Conservation (phyloP, 2,797 vertebrate species). For the Varecia variegata region DNA sequence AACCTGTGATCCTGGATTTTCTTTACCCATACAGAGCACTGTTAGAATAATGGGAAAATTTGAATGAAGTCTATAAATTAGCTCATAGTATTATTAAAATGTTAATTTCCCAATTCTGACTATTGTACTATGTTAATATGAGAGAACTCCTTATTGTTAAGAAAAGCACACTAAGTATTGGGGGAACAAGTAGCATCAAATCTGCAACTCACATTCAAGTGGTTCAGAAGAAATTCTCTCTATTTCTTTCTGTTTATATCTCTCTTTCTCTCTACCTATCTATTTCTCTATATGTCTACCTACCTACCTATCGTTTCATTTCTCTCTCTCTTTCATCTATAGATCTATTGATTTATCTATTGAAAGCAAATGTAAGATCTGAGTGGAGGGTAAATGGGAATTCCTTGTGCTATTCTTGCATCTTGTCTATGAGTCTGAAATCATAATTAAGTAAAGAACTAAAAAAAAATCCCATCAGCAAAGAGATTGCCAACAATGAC, state of each 20-base stretch:
- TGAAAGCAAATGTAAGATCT: neutral
- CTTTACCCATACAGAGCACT: neutral
- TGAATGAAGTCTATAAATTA: neutral
- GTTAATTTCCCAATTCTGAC: conserved; percentile 25
- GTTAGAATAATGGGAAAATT: neutral
- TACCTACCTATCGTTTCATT: neutral
- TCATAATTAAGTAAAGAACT: neutral
- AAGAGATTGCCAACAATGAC: neutral
- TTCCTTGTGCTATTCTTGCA: neutral
- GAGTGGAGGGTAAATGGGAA: neutral
- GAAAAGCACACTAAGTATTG: neutral
- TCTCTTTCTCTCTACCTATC: neutral
- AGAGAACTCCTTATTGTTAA: conserved; percentile 9
- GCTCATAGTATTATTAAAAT: neutral
- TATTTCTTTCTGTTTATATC: neutral
- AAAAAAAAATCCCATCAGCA: neutral
- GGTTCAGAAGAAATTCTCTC: neutral
- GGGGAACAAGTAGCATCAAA: neutral
- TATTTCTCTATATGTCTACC: neutral
- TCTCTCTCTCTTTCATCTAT: neutral
- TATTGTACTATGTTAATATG: neutral
- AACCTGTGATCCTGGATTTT: neutral
- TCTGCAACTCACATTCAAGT: neutral
- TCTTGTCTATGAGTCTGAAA: neutral
- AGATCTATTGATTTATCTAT: neutral